Evolutionary conservation across 2,888 invertebrate species (phyloP).

Genomic region (Leptopilina myrica): DNA sequence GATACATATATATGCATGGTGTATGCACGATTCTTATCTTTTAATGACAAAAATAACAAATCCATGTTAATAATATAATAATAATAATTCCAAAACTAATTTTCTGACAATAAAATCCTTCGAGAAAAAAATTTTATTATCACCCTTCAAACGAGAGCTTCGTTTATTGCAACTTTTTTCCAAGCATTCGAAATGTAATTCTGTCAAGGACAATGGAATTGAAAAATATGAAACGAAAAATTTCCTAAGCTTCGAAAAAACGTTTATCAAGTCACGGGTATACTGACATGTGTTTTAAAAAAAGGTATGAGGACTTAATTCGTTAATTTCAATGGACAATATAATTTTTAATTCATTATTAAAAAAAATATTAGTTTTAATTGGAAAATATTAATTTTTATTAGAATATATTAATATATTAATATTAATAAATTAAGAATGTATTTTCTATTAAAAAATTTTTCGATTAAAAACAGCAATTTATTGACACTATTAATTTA

Average conservation of each 20-base stretch:
- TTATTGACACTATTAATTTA: too few relatives aligned
- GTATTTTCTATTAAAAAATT: too few relatives aligned
- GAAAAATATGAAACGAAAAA: neutral
- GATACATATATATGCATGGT: conserved; percentile 65
- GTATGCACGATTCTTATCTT: conserved; percentile 47
- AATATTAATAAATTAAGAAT: too few relatives aligned
- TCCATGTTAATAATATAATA: neutral
- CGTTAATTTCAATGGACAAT: conserved; percentile 38
- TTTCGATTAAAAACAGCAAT: too few relatives aligned
- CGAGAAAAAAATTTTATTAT: conserved; percentile 47
- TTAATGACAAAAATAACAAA: conserved; percentile 31
- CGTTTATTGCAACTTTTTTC: conserved; percentile 52
- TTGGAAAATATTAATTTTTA: too few relatives aligned
- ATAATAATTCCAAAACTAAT: conserved; percentile 1
- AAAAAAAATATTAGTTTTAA: too few relatives aligned
- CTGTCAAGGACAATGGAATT: neutral
- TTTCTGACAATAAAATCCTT: conserved; percentile 17
- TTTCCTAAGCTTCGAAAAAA: conserved; percentile 48
- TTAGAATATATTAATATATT: too few relatives aligned
- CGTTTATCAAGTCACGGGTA: conserved; percentile 44
- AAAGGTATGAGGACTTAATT: conserved; percentile 52
- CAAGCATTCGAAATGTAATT: conserved; percentile 15
- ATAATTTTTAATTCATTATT: too few relatives aligned
- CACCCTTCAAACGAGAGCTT: conserved; percentile 60
- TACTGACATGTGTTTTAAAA: neutral